Evolutionary conservation across 1,140 invertebrate genomes (phyloP).

Genomic region (Eulimnadia texana): DNA sequence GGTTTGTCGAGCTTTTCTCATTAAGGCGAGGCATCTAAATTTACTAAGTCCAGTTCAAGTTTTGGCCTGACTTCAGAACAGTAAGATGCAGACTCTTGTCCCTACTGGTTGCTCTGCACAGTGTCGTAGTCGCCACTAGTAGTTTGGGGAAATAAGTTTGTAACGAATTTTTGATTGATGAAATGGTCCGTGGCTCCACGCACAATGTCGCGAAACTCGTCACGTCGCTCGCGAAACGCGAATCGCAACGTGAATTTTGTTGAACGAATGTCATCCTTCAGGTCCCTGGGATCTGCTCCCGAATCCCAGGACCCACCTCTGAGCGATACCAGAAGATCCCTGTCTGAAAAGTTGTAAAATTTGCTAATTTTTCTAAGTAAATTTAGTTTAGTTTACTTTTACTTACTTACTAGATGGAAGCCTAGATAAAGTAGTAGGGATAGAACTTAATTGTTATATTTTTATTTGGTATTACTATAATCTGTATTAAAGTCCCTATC

Average conservation of each 20-base stretch:
- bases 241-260: neutral
- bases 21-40: neutral
- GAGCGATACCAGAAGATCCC: constrained; percentile 2
- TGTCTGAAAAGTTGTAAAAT: constrained; percentile 3
- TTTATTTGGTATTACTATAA: too few species aligned
- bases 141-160: too few species aligned
- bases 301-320: neutral
- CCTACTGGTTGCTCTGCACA: neutral
- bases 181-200: neutral
- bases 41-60: neutral
- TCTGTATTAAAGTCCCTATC: too few species aligned
- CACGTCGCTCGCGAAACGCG: neutral
- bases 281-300: neutral
- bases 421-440: too few species aligned
- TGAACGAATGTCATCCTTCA: constrained; percentile 5
- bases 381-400: too few species aligned
- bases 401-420: too few species aligned
- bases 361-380: too few species aligned
- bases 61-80: neutral
- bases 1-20: neutral
- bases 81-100: neutral
- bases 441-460: too few species aligned
- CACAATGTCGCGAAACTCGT: neutral
- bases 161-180: too few species aligned
- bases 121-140: too few species aligned